Conservation (phyloP, 2,113 vertebrate species). For the Chamaetylas fuelleborni region DNA sequence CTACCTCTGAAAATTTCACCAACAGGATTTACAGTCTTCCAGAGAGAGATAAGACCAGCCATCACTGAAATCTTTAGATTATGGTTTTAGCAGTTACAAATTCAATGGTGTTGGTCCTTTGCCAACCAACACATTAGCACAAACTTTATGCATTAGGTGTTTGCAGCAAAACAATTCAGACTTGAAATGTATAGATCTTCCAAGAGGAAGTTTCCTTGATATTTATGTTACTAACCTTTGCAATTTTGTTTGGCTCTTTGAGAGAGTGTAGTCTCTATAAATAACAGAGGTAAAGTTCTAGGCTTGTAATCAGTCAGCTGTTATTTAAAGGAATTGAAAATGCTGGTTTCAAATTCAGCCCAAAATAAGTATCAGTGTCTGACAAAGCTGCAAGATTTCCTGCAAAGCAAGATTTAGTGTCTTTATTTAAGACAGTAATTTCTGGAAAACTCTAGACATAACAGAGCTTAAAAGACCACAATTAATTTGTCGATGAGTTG, state of each 20-base stretch:
- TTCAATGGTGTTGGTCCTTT: not conserved
- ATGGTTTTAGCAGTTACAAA: not conserved
- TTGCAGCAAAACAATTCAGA: not conserved
- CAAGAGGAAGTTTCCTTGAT: not conserved
- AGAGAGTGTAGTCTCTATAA: not conserved
- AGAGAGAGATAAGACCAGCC: not conserved
- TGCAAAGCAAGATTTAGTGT: not conserved
- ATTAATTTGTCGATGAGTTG: not conserved
- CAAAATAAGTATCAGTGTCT: not conserved
- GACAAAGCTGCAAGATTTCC: not conserved
- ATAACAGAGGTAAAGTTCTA: slow-evolving; percentile 13
- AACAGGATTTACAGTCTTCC: not conserved
- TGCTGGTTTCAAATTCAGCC: not conserved
- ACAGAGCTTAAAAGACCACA: not conserved
- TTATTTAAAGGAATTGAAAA: slow-evolving; percentile 5
- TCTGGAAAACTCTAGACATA: not conserved
- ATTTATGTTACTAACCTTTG: slow-evolving; percentile 28
- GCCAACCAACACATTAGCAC: not conserved
- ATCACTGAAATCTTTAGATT: not conserved
- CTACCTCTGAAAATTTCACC: not conserved
- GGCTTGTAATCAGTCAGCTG: not conserved
- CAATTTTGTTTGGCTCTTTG: slow-evolving; percentile 27
- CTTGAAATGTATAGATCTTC: not conserved
- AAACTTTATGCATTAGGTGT: not conserved
- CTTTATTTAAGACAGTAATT: not conserved